Conservation (phyloP, 92 coral and sea anemone genomes). For the Pocillopora meandrina region DNA sequence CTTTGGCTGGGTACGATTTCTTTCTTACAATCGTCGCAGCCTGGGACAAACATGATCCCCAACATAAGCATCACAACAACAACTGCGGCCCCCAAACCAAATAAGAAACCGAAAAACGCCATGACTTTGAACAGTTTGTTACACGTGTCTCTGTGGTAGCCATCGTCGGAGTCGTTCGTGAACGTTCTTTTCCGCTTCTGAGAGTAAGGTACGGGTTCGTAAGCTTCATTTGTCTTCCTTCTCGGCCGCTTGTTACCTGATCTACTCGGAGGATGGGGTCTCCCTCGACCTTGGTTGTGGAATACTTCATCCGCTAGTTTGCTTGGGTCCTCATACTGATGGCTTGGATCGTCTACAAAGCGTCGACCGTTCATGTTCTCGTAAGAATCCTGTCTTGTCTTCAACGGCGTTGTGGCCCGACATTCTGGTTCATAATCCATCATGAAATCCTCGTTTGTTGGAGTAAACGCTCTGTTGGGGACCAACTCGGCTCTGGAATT, state of each 20-base stretch:
- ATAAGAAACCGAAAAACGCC: slow-evolving; percentile 29
- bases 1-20: slow-evolving; percentile 23
- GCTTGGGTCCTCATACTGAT: slow-evolving; percentile 83
- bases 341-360: slow-evolving; percentile 43
- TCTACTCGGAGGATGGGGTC: slow-evolving; percentile 28
- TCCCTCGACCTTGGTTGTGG: slow-evolving; percentile 38
- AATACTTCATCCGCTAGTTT: slow-evolving; percentile 54
- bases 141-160: slow-evolving; percentile 36
- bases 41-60: slow-evolving; percentile 32
- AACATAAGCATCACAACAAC: slow-evolving; percentile 41
- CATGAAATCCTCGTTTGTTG: slow-evolving; percentile 32
- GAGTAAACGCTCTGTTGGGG: slow-evolving; percentile 59
- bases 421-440: slow-evolving; percentile 43
- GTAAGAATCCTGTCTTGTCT: slow-evolving; percentile 62
- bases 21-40: slow-evolving; percentile 55
- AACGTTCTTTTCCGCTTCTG: slow-evolving; percentile 47
- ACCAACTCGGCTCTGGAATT: slow-evolving; percentile 68
- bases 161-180: slow-evolving; percentile 58
- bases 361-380: slow-evolving; percentile 69
- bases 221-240: slow-evolving; percentile 71
- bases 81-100: slow-evolving; percentile 49
- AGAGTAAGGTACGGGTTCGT: slow-evolving; percentile 52
- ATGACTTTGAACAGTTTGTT: slow-evolving; percentile 39
- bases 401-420: slow-evolving; percentile 41
- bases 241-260: slow-evolving; percentile 59